Conservation (phyloP, 2,888 invertebrate genomes). For the Abrostola triplasia region DNA sequence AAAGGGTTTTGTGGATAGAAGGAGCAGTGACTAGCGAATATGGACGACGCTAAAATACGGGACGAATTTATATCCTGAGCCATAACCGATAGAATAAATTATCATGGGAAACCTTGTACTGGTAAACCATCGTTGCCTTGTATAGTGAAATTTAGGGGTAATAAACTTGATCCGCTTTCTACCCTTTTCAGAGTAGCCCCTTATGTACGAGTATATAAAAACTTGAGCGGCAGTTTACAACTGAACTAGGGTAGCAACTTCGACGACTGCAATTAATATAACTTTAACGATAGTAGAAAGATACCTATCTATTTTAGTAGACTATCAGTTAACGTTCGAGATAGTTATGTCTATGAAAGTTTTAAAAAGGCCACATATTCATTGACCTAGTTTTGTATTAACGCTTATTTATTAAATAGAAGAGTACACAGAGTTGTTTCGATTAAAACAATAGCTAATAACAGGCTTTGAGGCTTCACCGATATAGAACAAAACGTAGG, state of each 20-base stretch:
- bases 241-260: constrained; percentile 36
- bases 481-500: background rate
- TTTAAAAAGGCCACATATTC: too few species aligned
- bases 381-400: background rate
- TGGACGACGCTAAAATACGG: constrained; percentile 72
- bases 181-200: constrained; percentile 37
- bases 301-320: background rate
- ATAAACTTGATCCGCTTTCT: constrained; percentile 44
- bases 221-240: constrained; percentile 31
- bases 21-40: constrained; percentile 76
- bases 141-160: constrained; percentile 46
- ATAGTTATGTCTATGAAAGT: too few species aligned
- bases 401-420: background rate
- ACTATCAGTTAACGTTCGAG: too few species aligned
- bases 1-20: constrained; percentile 75
- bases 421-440: background rate
- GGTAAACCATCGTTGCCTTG: constrained; percentile 47
- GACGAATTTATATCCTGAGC: constrained; percentile 66
- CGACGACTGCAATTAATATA: constrained; percentile 44
- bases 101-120: constrained; percentile 50
- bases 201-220: constrained; percentile 45
- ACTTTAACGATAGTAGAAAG: constrained; percentile 32
- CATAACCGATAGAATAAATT: constrained; percentile 72
- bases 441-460: background rate
- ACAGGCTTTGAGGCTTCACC: background rate